Base-by-base conservation (phyloP, 2,113 vertebrate genomes). In the Clarias batrachus region DNA sequence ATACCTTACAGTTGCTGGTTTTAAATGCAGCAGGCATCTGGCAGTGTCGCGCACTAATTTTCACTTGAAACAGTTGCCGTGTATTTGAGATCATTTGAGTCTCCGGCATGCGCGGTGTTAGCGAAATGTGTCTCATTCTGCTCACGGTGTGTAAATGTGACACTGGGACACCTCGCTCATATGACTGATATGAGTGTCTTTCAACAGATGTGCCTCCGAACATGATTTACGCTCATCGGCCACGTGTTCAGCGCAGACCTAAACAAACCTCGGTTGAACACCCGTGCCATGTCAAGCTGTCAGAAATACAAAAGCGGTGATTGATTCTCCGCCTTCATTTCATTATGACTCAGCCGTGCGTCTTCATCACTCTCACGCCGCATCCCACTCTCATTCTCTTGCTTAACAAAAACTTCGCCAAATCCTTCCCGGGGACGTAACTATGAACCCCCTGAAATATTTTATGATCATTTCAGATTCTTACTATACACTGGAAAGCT, bases 311-410 rank as follows among this genome's bases (percentile, higher is more conserved):
- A 84, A 83, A 52, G 13, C 59, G 48, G 19, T 76, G 73, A 88
- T 81, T 85, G 86, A 89, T 88, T 83, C 74, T 33, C 74, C n/a
- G n/a, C 77, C 83, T 68, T 71, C 59, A 74, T 77, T 81, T 65
- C 85, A 88, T 86, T 86, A 86, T 90, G 74, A 88, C 79, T 90
- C 80, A 89, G 73, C 74, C 86, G 83, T 85, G 88, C 83, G 83
- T 89, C 86, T 83, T 83, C 52, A 81, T 86, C 84, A 68, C 30
- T n/a, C 86, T 82, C 76, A 73, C 81, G 63, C 85, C 54, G 21
- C 80, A 57, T 57, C 73, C 83, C 84, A 76, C 66, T 63, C 79
- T 79, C 17, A 25, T 56, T 56, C 17, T 56, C 74, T 78, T 78
- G 74, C 74, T 78, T n/a, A 27, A 78, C 25, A 56, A 78, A 56